Base-by-base conservation (phyloP, 64 coral and sea anemone species). In the Actinia equina region DNA sequence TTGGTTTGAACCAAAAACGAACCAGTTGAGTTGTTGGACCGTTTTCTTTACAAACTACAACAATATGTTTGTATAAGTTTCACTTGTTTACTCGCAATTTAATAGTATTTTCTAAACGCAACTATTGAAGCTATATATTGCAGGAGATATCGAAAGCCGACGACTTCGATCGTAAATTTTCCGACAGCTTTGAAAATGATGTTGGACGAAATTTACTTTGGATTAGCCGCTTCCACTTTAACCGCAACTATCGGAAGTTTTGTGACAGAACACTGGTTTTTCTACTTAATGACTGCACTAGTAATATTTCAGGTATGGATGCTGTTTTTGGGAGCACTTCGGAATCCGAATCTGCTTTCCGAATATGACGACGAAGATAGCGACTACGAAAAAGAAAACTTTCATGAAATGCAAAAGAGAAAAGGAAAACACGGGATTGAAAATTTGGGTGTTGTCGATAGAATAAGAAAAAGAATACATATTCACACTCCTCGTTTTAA, bases 201-300 rank as follows among this genome's bases (percentile, higher is more conserved):
- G 83, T 44, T 85, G 17, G 83, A 85, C 4, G 83, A 85, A 23
- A 19, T 85, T 60, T 57, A 56, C 19, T 85, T 85, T 62, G 83
- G 83, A 2, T 44, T 85, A 41, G 13, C 55, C 10, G 83, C 59
- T 22, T 59, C 83, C 11, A 85, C 18, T 43, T 25, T 61, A 42
- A 41, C 59, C 19, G 59, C 83, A 30, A 85, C 83, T n/a, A 13
- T 85, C 11, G 83, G 83, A 42, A 63, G 55, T 18, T 42, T 85
- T 30, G 17, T 85, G 2, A 60, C 20, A 6, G 43, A 42, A 43
- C 23, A 63, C 55, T 85, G 83, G 83, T 85, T 85, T 60, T 17
- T 85, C 15, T 85, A 85, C 55, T 7, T 62, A 10, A 85, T 85
- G n/a, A 19, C 12, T 58, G 20, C 11, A 7, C 19, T 85, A 85